Conservation (phyloP, 2,888 invertebrate genomes). For the Blastobasis lacticolella region DNA sequence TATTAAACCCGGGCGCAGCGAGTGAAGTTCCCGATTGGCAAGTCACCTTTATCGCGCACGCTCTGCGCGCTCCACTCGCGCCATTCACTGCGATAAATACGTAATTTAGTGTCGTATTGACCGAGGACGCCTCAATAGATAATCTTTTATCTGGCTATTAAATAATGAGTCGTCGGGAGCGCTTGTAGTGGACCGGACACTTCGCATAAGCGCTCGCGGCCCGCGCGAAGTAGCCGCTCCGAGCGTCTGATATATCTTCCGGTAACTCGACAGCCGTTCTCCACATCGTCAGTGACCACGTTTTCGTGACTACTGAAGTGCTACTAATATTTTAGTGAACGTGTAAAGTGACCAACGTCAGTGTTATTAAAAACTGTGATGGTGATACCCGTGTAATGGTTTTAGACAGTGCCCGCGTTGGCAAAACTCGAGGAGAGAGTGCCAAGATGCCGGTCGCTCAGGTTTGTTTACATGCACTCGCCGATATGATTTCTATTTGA, state of each 20-base stretch:
- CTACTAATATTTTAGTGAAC: neutral
- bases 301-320: neutral
- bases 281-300: no score
- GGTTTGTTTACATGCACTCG: constrained; percentile 7
- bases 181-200: constrained; percentile 29
- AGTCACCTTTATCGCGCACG: no score
- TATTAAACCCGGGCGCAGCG: no score
- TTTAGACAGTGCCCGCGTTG: constrained; percentile 32
- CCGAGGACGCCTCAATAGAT: constrained; percentile 63
- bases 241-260: no score
- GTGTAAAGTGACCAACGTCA: neutral
- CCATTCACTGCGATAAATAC: constrained; percentile 38
- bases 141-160: constrained; percentile 69
- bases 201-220: constrained; percentile 24
- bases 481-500: no score
- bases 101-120: constrained; percentile 52
- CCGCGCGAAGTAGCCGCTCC: constrained; percentile 19
- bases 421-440: constrained; percentile 32
- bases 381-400: constrained; percentile 25
- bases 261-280: no score
- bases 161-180: constrained; percentile 52
- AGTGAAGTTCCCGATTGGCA: no score
- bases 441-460: constrained; percentile 48
- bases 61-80: constrained; percentile 8
- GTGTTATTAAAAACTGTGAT: constrained; percentile 1